These are phyloP conservation scores for Eleginops maclovinus DNA, from an alignment of 2,113 vertebrate genomes.

Conservation along the genomic window DNA sequence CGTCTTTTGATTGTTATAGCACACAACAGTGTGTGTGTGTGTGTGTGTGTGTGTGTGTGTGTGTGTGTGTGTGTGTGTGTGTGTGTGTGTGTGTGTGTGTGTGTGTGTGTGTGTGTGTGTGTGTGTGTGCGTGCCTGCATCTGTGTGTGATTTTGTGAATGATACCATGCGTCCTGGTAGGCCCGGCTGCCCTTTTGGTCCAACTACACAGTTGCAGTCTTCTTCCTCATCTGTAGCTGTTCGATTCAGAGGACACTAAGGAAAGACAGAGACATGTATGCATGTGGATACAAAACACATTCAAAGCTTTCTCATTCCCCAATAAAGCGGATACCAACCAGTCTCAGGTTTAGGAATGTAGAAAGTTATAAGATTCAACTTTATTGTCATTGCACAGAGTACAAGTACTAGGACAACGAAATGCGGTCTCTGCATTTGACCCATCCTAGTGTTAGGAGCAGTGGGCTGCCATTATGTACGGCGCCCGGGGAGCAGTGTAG, in stretches of 20 bases:
- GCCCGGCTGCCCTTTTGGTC: slow-evolving; percentile 74
- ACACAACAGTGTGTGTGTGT: neutral
- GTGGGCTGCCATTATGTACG: too few species aligned
- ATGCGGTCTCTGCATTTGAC: too few species aligned
- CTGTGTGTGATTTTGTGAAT: neutral
- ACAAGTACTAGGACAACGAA: too few species aligned
- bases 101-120: slow-evolving; percentile 10
- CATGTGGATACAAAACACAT: neutral
- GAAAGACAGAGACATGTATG: slow-evolving; percentile 4
- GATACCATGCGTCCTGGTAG: slow-evolving; percentile 76
- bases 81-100: slow-evolving; percentile 10
- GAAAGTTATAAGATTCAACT: too few species aligned
- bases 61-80: neutral
- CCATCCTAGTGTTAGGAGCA: too few species aligned
- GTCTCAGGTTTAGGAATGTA: too few species aligned
- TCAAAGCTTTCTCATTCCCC: neutral
- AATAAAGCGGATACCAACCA: neutral
- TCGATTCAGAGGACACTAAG: slow-evolving; percentile 83
- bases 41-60: slow-evolving; percentile 32
- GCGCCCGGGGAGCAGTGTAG: too few species aligned
- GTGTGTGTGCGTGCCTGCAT: slow-evolving; percentile 23
- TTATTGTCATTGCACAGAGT: too few species aligned
- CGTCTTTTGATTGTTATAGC: neutral
- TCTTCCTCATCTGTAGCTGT: slow-evolving; percentile 60
- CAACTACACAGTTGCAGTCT: slow-evolving; percentile 77